Base-by-base conservation (phyloP, 2,113 vertebrate species). In the Albula goreensis region DNA sequence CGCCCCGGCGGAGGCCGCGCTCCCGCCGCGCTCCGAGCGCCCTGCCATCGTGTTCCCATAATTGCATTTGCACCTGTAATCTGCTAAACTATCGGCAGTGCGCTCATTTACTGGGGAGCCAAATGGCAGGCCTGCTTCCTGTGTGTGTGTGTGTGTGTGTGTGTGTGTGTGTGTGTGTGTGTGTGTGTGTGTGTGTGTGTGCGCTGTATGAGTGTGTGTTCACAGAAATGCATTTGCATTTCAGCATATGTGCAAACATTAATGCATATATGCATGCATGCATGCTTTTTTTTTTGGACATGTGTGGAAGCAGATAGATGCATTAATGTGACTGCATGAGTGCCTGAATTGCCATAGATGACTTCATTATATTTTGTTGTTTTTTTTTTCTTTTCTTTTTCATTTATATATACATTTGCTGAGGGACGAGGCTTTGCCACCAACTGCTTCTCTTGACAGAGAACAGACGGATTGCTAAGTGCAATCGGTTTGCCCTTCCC, bases 21-120 rank as follows among this genome's bases (percentile, higher is more conserved):
- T 82, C 84, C 82, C 88, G 87, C 87, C 81, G 9, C 17, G 19
- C 82, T 78, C 85, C 83, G 78, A 83, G 53, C 41, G 19, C 5
- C 50, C 74, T 8, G n/a, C 80, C 53, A 80, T 56, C 86, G 50
- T 85, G 86, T 87, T 83, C 86, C 85, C 52, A 86, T 87, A 12
- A 88, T 91, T 91, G 86, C 85, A n/a, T 60, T 85, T 84, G 51
- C 85, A 50, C 22, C 85, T 57, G 7, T 88, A 91, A 85, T 53
- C 5, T 86, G 85, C 88, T 88, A 15, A 90, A 88, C 87, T 83
- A 87, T 86, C 88, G 86, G 85, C 89, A 89, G 57, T 80, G 57
- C 86, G 88, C 92, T 84, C 85, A 89, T 90, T 90, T 90, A 86
- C 83, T 84, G 86, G 31, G 0, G 87, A 89, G 89, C 25, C 10